These are phyloP conservation scores for Acanthosepion lycidas DNA, from an alignment of 2,888 invertebrate species.

Conservation along the genomic window DNA sequence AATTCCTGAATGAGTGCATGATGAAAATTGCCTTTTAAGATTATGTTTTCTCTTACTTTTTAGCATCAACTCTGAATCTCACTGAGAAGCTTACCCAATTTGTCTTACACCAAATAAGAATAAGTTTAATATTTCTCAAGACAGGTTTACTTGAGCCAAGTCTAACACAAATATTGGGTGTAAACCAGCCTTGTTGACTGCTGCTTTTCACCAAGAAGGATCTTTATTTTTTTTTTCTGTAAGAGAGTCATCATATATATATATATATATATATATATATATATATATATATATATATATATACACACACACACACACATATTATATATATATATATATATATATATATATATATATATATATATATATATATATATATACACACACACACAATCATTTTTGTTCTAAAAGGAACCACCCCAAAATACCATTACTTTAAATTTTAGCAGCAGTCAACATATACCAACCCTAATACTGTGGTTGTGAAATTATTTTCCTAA, in stretches of 20 bases:
- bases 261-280: too few relatives aligned
- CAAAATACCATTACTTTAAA: background rate
- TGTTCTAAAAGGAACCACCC: background rate
- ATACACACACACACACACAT: background rate
- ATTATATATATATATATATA: background rate
- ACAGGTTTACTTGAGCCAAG: constrained; percentile 23
- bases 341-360: background rate
- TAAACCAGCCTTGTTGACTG: constrained; percentile 22
- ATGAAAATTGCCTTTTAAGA: background rate
- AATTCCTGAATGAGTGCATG: constrained; percentile 1
- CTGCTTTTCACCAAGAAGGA: background rate
- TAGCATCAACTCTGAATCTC: constrained; percentile 10
- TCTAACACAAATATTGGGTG: constrained; percentile 33
- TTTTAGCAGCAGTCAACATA: constrained; percentile 43
- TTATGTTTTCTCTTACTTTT: background rate
- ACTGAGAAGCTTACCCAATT: constrained; percentile 33
- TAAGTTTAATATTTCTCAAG: background rate
- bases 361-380: background rate
- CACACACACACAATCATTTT: background rate
- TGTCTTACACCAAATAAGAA: background rate
- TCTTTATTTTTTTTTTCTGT: background rate
- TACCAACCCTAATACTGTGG: constrained; percentile 48
- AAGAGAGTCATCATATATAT: too few relatives aligned
- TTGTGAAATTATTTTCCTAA: background rate
- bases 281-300: too few relatives aligned